phyloP scores from a whole-genome alignment of 2,797 vertebrate species.

The Mareca penelope region DNA sequence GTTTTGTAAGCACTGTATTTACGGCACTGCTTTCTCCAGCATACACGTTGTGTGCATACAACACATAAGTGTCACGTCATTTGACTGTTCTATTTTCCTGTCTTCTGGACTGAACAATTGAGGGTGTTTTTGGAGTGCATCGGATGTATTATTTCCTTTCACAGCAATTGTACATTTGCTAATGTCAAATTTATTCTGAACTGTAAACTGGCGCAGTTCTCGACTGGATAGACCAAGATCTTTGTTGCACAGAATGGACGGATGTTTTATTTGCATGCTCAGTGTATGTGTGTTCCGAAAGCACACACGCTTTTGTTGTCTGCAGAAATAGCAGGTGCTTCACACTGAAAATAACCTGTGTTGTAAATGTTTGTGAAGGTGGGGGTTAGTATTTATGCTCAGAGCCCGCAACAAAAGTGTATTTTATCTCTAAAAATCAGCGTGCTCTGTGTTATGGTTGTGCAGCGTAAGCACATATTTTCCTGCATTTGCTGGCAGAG shows the following conservation, averaged over 20 bases:
- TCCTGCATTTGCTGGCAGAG: slow-evolving; percentile 9
- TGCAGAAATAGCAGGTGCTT: not conserved
- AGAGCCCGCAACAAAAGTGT: not conserved
- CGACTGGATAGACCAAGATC: not conserved
- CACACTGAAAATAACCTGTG: not conserved
- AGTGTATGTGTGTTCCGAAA: not conserved
- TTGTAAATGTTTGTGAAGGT: not conserved
- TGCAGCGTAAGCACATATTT: slow-evolving; percentile 31
- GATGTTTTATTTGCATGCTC: not conserved
- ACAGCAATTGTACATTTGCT: not conserved
- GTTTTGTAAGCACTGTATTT: not conserved
- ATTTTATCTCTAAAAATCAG: not conserved
- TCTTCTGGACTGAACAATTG: slow-evolving; percentile 15
- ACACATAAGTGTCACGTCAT: not conserved
- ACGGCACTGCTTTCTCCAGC: not conserved
- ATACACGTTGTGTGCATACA: not conserved
- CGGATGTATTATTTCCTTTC: not conserved
- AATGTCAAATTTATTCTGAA: not conserved
- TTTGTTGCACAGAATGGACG: not conserved
- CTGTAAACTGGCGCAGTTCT: not conserved
- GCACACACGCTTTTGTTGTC: not conserved
- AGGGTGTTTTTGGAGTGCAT: not conserved
- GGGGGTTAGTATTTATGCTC: not conserved
- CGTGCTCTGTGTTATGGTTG: not conserved
- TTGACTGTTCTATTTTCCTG: slow-evolving; percentile 15